These are phyloP conservation scores for Orchesellides sinensis DNA, from an alignment of 2,888 invertebrate genomes.

Conservation along the genomic window DNA sequence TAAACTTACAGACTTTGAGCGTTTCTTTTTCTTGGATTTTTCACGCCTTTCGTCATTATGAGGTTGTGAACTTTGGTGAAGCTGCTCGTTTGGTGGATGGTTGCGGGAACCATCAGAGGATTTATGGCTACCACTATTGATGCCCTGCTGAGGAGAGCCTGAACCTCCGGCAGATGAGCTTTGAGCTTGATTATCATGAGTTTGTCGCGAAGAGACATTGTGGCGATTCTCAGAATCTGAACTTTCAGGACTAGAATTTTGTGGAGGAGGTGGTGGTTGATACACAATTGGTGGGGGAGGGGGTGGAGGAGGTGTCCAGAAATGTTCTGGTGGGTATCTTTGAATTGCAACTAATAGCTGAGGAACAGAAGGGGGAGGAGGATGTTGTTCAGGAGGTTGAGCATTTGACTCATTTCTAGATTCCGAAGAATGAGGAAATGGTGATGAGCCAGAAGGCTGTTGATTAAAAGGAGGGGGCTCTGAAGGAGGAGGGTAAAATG, in stretches of 20 bases:
- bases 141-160: conserved; percentile 43
- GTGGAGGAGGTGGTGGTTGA: conserved; percentile 29
- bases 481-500: conserved; percentile 50
- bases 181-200: conserved; percentile 19
- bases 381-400: conserved; percentile 41
- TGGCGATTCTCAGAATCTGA: conserved; percentile 4
- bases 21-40: conserved; percentile 41
- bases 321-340: conserved; percentile 68
- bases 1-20: conserved; percentile 49
- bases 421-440: neutral
- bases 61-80: conserved; percentile 12
- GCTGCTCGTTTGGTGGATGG: conserved; percentile 7
- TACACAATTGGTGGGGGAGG: conserved; percentile 38
- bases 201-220: neutral
- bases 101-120: conserved; percentile 8
- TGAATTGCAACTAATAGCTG: conserved; percentile 67
- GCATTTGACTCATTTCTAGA: conserved; percentile 67
- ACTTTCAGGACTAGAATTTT: conserved; percentile 30
- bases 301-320: conserved; percentile 54
- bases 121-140: conserved; percentile 26
- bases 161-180: conserved; percentile 27
- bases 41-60: conserved; percentile 15
- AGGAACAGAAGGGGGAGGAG: conserved; percentile 48
- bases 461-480: conserved; percentile 66
- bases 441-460: conserved; percentile 70